Evolutionary conservation across 2,113 vertebrate species (phyloP).

Genomic region (Chaetura pelagica): DNA sequence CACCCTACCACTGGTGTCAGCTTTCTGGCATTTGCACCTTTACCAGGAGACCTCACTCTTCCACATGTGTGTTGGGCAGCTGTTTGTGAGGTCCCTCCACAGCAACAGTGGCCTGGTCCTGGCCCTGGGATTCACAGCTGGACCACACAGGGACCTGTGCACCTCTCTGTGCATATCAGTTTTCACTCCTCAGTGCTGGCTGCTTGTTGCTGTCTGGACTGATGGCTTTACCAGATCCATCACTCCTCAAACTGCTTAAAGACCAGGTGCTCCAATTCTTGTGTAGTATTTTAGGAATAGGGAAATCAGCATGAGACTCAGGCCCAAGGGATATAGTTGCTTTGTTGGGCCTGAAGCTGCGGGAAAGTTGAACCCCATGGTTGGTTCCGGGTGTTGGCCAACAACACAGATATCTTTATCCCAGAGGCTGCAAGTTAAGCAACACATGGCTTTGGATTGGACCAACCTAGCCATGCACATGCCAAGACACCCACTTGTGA

Average conservation of each 20-base stretch:
- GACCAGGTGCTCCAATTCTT: background rate
- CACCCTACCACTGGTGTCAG: background rate
- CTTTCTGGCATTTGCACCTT: background rate
- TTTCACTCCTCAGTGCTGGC: background rate
- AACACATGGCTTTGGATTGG: rapidly evolving
- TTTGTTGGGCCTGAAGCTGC: too few relatives aligned
- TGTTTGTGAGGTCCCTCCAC: rapidly evolving
- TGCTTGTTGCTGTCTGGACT: background rate
- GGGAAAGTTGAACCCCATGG: too few relatives aligned
- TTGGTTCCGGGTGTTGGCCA: background rate
- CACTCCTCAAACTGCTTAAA: background rate
- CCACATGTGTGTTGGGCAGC: background rate
- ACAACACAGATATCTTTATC: background rate
- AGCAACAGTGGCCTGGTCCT: rapidly evolving
- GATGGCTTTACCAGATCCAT: background rate
- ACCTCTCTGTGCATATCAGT: background rate
- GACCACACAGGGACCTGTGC: background rate
- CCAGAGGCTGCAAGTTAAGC: background rate
- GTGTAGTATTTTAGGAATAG: too few relatives aligned
- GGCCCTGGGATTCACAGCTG: background rate
- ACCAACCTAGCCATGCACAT: background rate
- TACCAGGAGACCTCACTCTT: background rate
- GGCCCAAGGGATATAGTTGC: too few relatives aligned
- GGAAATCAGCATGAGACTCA: too few relatives aligned
- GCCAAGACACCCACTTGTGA: background rate